These are phyloP conservation scores for Sander lucioperca DNA, from an alignment of 2,113 vertebrate genomes.

Conservation along the genomic window DNA sequence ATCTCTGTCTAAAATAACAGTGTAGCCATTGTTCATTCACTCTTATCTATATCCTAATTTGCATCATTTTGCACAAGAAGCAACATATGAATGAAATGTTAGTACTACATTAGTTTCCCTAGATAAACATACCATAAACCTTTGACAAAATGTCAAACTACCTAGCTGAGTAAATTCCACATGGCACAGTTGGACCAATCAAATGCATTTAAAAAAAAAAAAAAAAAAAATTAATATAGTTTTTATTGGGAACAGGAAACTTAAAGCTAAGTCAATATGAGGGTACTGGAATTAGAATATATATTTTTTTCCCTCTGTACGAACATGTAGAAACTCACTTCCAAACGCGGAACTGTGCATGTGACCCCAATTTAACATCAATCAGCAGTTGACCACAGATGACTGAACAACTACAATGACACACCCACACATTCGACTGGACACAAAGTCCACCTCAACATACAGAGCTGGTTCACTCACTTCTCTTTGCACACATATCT, in stretches of 20 bases:
- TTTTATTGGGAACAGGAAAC: not conserved
- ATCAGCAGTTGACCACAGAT: conserved; percentile 48
- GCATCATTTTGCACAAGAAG: conserved; percentile 41
- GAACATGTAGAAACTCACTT: not conserved
- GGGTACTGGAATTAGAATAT: not conserved
- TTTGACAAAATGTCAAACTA: not conserved
- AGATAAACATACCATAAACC: conserved; percentile 29
- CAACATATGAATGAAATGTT: conserved; percentile 37
- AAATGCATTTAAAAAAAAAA: not conserved
- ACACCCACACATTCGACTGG: conserved; percentile 14
- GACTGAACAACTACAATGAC: conserved; percentile 55
- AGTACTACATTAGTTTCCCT: not conserved
- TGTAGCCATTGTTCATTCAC: not conserved
- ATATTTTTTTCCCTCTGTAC: not conserved
- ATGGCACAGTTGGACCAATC: not conserved
- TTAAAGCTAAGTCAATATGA: not conserved
- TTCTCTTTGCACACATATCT: conserved; percentile 42
- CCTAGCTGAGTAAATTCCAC: not conserved
- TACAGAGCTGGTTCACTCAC: conserved; percentile 13
- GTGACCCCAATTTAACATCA: conserved; percentile 36
- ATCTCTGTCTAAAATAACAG: conserved; percentile 13
- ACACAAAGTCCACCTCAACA: conserved; percentile 36
- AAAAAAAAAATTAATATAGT: no score
- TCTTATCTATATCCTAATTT: conserved; percentile 35
- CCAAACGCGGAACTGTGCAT: not conserved